These are phyloP conservation scores for Tachina grossa DNA, from an alignment of 2,888 invertebrate species.

Conservation along the genomic window DNA sequence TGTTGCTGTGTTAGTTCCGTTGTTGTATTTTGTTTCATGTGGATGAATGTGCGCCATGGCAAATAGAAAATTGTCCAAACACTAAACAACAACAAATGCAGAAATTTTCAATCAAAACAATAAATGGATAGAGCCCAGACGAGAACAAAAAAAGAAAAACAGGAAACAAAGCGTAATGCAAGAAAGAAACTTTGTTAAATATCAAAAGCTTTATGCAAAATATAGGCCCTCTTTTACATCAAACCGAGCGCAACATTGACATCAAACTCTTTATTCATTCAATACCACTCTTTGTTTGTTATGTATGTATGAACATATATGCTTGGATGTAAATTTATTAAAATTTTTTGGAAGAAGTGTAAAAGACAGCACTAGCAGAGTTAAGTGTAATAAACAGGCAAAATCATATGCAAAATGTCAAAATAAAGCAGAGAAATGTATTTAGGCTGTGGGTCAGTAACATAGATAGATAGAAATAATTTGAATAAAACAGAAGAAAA, in stretches of 20 bases:
- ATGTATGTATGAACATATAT: slow-evolving; percentile 1
- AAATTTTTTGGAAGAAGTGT: slow-evolving; percentile 39
- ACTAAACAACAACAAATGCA: slow-evolving; percentile 21
- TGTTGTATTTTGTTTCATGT: not conserved
- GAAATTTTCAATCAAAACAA: slow-evolving; percentile 25
- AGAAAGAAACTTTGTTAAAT: slow-evolving; percentile 43
- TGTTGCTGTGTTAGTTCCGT: slow-evolving; percentile 3
- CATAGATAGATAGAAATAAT: slow-evolving; percentile 45
- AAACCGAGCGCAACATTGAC: not conserved
- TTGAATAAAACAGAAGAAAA: slow-evolving; percentile 56
- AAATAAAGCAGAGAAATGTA: slow-evolving; percentile 45
- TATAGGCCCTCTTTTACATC: slow-evolving; percentile 29
- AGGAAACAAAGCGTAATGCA: slow-evolving; percentile 51
- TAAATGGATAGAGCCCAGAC: slow-evolving; percentile 5
- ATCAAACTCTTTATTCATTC: not conserved
- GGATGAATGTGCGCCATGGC: slow-evolving; percentile 12
- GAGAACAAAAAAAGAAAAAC: slow-evolving; percentile 27
- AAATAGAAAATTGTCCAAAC: slow-evolving; percentile 52
- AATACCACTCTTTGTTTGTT: not conserved
- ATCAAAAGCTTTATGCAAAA: slow-evolving; percentile 43
- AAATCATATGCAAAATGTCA: slow-evolving; percentile 29
- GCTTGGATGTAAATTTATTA: not conserved
- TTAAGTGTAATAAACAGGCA: slow-evolving; percentile 1
- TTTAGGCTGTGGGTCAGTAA: slow-evolving; percentile 71
- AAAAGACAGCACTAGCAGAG: not conserved